Conservation (phyloP, 1,140 invertebrate genomes). For the Arion vulgaris region DNA sequence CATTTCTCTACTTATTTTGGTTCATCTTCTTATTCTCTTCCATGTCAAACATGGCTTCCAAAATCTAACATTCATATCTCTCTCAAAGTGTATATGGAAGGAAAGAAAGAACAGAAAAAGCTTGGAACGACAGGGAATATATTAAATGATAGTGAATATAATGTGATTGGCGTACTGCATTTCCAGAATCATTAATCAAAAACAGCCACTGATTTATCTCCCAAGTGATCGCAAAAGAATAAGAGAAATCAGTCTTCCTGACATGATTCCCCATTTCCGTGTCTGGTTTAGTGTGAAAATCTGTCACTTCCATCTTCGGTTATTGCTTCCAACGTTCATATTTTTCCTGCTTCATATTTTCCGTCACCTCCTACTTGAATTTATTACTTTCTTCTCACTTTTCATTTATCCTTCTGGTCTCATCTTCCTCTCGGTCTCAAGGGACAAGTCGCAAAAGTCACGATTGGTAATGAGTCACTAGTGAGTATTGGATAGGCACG, state of each 20-base stretch:
- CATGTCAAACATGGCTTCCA: no score
- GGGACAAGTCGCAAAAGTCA: not conserved
- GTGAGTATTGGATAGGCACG: not conserved
- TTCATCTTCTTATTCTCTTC: no score
- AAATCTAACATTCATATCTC: no score
- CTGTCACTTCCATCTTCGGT: not conserved
- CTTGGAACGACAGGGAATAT: not conserved
- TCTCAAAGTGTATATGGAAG: no score
- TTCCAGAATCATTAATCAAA: not conserved
- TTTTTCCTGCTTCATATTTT: not conserved
- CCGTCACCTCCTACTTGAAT: constrained; percentile 3
- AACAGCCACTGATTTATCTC: not conserved
- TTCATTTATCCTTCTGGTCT: not conserved
- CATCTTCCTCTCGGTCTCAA: not conserved
- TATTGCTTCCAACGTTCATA: not conserved
- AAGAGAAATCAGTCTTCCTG: not conserved
- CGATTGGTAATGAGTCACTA: not conserved
- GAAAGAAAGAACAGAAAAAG: no score
- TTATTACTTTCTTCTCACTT: constrained; percentile 1
- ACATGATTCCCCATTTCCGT: not conserved
- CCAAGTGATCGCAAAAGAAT: not conserved
- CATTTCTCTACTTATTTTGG: no score
- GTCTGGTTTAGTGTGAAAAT: constrained; percentile 5
- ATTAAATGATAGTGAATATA: not conserved
- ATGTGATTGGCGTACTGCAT: not conserved